Base-by-base conservation (phyloP, 2,113 vertebrate genomes). In the Protobothrops mucrosquamatus region DNA sequence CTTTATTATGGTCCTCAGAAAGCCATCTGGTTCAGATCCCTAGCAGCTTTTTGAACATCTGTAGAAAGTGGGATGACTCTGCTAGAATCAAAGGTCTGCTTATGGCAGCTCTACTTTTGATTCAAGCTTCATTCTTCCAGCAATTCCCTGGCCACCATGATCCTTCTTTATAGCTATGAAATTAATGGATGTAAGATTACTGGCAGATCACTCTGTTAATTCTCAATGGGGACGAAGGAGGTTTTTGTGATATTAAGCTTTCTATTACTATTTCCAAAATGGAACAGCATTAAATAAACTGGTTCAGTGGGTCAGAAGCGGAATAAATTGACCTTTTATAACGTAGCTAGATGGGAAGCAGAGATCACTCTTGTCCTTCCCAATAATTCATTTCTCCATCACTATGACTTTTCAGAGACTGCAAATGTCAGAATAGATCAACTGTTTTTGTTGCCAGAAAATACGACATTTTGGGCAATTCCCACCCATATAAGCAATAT, bases 381-480 rank as follows among this genome's bases (percentile, higher is more conserved):
- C 85, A 52, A 12, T 85, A 52, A 24, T 51, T 24, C 34, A 92
- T n/a, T 43, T 34, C 52, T 88, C 52, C 26, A 23, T 29, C 90
- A 93, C 15, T 87, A 46, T 34, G n/a, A 20, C 59, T 92, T 61
- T 92, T 91, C 69, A 93, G 69, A 89, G n/a, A 59, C 89, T 93
- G 56, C 48, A 92, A 89, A 92, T 92, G 46, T 86, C 89, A 87
- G 56, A 90, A 59, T 54, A 56, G 15, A 93, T 87, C 89, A 90
- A 18, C 48, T 64, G 89, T 57, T 52, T 54, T 87, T 86, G 56
- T 81, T 87, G 56, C 46, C 87, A 86, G 56, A 90, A 93, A 90
- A 61, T 61, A 48, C 64, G n/a, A 90, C 52, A 48, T 90, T 61
- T 90, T 34, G 85, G n/a, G 48, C 56, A 93, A 43, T 93, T 59